Percentiles rank a stretch among this genome's conserved stretches.
Conservation (phyloP, 2,113 vertebrate species). For the Ammodytes dubius region DNA sequence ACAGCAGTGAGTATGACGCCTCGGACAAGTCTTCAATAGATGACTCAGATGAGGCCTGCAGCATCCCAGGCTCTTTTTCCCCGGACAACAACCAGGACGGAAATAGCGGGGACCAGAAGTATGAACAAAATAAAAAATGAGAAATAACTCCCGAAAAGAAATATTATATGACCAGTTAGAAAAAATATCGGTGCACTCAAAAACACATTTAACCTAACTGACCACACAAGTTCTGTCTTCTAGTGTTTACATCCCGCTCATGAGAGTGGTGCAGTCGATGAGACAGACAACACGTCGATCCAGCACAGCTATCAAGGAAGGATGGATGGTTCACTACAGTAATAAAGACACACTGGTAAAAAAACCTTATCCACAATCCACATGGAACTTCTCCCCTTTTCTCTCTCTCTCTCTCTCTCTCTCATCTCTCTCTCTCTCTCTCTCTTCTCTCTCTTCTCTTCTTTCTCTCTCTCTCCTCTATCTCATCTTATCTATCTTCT, state of each 20-base stretch:
- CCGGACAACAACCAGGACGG: conserved; percentile 88
- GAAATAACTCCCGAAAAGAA: neutral
- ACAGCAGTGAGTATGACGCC: conserved; percentile 85
- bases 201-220: neutral
- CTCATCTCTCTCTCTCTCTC: neutral
- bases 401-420: neutral
- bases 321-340: conserved; percentile 94
- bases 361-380: neutral
- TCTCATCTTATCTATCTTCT: too few relatives aligned
- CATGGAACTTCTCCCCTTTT: neutral
- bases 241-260: conserved; percentile 90
- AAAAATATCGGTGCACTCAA: neutral
- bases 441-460: too few relatives aligned
- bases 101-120: conserved; percentile 87
- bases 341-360: conserved; percentile 92
- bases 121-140: neutral
- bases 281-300: conserved; percentile 92
- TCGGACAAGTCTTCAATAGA: conserved; percentile 89
- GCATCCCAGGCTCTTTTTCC: conserved; percentile 89
- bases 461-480: too few relatives aligned
- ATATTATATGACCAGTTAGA: neutral
- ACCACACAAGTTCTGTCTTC: neutral
- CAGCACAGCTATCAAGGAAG: conserved; percentile 90
- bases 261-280: conserved; percentile 93
- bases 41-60: conserved; percentile 87